Conservation (phyloP, 2,797 vertebrate species). For the Psittacula echo region DNA sequence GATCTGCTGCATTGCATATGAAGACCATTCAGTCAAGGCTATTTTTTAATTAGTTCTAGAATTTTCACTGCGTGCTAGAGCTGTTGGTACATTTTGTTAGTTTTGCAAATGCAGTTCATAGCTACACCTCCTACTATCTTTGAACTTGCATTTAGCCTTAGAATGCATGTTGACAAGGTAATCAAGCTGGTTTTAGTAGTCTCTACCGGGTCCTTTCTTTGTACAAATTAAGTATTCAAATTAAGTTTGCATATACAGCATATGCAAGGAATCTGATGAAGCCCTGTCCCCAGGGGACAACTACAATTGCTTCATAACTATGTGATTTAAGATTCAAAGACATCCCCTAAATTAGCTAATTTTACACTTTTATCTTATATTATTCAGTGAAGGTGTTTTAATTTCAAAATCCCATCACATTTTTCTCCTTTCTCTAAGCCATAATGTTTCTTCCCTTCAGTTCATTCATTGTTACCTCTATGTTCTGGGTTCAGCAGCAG, state of each 20-base stretch:
- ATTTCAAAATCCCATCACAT: not conserved
- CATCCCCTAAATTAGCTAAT: not conserved
- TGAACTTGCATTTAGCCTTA: not conserved
- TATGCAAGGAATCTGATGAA: not conserved
- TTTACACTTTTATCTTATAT: not conserved
- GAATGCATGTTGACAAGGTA: not conserved
- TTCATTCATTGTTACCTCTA: not conserved
- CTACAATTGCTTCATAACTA: not conserved
- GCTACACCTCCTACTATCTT: not conserved
- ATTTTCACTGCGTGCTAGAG: not conserved
- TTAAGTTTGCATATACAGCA: not conserved
- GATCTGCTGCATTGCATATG: not conserved
- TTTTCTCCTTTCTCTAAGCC: not conserved
- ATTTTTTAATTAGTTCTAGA: not conserved
- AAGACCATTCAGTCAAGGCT: not conserved
- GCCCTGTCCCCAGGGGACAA: not conserved
- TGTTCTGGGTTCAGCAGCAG: too few relatives aligned
- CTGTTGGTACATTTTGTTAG: not conserved
- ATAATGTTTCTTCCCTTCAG: not conserved
- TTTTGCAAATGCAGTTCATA: not conserved
- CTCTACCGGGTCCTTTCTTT: not conserved
- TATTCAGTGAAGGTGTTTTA: not conserved
- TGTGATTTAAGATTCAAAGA: not conserved
- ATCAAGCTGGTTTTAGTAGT: not conserved
- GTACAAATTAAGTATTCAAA: not conserved